phyloP scores from a whole-genome alignment of 2,797 vertebrate genomes.

The Pseudotriccus pelzelni region DNA sequence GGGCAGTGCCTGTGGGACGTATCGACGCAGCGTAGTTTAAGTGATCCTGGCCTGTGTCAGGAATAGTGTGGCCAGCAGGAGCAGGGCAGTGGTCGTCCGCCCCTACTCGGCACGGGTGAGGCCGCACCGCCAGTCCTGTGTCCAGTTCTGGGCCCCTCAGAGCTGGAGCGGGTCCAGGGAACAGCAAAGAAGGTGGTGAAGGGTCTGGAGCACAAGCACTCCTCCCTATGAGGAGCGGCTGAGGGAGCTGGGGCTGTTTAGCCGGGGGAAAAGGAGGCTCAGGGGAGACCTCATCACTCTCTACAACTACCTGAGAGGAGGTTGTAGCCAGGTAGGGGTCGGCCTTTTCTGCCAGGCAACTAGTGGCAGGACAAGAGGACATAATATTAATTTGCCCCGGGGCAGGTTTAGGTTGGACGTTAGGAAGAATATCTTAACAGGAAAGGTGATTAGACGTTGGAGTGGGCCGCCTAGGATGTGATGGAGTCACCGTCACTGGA shows the following conservation, averaged over 20 bases:
- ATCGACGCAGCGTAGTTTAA: accelerated
- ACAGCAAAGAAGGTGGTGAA: not conserved
- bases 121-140: not conserved
- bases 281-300: accelerated
- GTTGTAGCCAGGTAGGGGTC: accelerated
- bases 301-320: not conserved
- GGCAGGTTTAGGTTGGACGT: not conserved
- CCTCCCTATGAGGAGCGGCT: accelerated
- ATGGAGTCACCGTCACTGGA: accelerated
- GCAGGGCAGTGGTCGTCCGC: accelerated
- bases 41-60: accelerated
- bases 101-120: not conserved
- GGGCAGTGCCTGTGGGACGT: no score
- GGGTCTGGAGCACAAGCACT: not conserved
- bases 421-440: not conserved
- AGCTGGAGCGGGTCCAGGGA: accelerated
- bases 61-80: not conserved
- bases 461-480: not conserved
- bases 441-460: accelerated
- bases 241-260: not conserved
- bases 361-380: accelerated
- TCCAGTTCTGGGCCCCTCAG: not conserved
- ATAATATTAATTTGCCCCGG: accelerated
- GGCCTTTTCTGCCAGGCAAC: not conserved
- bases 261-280: not conserved